A percentile compares a stretch with the other conserved stretches of the same genome.
Evolutionary conservation across 1,140 invertebrate genomes (phyloP).

Genomic region (Drosophila suzukii): DNA sequence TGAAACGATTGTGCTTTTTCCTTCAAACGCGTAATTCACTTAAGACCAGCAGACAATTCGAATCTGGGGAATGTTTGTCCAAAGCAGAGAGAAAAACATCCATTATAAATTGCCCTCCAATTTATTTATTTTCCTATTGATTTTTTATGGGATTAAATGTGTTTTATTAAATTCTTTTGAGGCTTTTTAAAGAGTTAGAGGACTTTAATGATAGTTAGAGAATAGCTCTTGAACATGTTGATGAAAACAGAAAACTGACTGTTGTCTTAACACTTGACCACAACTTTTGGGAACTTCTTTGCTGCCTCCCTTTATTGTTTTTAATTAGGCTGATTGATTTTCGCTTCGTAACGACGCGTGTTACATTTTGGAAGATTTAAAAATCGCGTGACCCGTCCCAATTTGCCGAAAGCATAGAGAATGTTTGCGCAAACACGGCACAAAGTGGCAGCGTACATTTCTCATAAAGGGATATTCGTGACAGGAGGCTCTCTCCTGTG

Average conservation of each 20-base stretch:
- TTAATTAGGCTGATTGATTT: conserved; percentile 82
- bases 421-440: conserved; percentile 69
- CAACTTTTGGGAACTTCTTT: conserved; percentile 1
- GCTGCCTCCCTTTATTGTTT: conserved; percentile 63
- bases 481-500: conserved; percentile 36
- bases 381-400: conserved; percentile 61
- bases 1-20: conserved; percentile 66
- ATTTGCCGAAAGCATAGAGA: conserved; percentile 53
- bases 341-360: conserved; percentile 43
- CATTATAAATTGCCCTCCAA: neutral
- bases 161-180: neutral
- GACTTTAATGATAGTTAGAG: no score
- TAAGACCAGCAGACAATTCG: conserved; percentile 34
- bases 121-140: neutral
- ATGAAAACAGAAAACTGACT: neutral
- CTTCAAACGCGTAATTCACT: conserved; percentile 59
- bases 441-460: conserved; percentile 45
- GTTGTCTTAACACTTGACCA: conserved; percentile 10
- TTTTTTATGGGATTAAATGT: neutral
- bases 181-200: neutral
- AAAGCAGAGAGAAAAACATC: conserved; percentile 5
- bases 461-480: conserved; percentile 64
- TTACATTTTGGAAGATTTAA: conserved; percentile 14
- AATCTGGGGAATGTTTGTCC: conserved; percentile 14
- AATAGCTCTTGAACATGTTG: no score